phyloP scores from a whole-genome alignment of 2,797 vertebrate species.

The Phoeniculus purpureus region DNA sequence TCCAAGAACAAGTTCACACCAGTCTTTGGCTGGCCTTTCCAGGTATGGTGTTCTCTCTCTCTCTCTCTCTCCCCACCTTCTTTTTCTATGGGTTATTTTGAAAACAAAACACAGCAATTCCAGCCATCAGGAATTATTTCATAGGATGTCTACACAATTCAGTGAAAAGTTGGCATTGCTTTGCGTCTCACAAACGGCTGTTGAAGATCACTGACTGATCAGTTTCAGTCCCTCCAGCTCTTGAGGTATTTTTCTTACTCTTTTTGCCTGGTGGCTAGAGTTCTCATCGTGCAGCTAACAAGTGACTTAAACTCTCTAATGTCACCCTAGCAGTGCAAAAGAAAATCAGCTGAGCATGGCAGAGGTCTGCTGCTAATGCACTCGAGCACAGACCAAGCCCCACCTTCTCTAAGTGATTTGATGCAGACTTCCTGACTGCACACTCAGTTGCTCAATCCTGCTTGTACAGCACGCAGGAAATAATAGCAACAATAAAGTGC shows the following conservation, averaged over 20 bases:
- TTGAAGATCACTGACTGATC: neutral
- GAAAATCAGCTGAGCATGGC: neutral
- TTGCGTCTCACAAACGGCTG: neutral
- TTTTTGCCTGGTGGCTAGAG: neutral
- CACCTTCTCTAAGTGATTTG: slow-evolving; percentile 1
- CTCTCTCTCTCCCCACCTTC: neutral
- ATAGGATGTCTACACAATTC: neutral
- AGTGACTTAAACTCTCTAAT: neutral
- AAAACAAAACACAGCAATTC: neutral
- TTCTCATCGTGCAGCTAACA: neutral
- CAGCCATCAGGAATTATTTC: neutral
- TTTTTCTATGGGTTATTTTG: neutral
- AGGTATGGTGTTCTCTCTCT: neutral
- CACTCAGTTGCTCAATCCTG: slow-evolving; percentile 39
- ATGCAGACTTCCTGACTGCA: slow-evolving; percentile 3
- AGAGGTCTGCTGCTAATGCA: slow-evolving; percentile 24
- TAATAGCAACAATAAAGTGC: slow-evolving; percentile 18
- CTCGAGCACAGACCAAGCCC: neutral
- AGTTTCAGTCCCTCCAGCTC: neutral
- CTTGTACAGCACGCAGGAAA: slow-evolving; percentile 49
- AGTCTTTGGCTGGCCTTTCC: neutral
- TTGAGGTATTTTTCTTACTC: neutral
- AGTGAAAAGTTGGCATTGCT: neutral
- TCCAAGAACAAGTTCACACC: neutral
- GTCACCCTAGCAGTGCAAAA: neutral